These are phyloP conservation scores for Caenorhabditis macrosperma DNA, from an alignment of 2,888 invertebrate genomes.

Conservation along the genomic window DNA sequence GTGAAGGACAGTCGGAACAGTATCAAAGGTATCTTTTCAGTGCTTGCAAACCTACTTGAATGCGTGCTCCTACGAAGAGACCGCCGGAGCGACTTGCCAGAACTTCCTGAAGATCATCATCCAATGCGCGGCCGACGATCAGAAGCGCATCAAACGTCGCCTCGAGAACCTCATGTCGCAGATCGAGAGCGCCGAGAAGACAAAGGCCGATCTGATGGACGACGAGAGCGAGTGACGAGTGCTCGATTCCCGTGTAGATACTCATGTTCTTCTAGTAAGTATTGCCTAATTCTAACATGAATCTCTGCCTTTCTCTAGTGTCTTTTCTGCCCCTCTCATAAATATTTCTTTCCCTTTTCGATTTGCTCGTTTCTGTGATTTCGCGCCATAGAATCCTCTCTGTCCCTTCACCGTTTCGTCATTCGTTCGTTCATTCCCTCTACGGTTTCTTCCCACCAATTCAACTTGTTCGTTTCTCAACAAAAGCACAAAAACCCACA, in stretches of 20 bases:
- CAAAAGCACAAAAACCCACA: slow-evolving; percentile 21
- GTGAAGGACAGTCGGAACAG: background rate
- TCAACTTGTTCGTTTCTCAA: slow-evolving; percentile 37
- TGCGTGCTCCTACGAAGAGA: slow-evolving; percentile 58
- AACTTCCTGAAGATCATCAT: slow-evolving; percentile 60
- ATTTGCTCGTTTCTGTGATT: slow-evolving; percentile 36
- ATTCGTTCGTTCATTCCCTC: slow-evolving; percentile 50
- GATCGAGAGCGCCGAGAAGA: slow-evolving; percentile 55
- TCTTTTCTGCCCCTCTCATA: background rate
- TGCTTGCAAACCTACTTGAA: slow-evolving; percentile 59
- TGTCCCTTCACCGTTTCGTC: slow-evolving; percentile 17
- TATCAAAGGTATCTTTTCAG: slow-evolving; percentile 24
- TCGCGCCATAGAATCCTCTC: slow-evolving; percentile 18
- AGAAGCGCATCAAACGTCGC: slow-evolving; percentile 60
- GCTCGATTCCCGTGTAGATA: slow-evolving; percentile 25
- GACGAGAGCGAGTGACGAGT: slow-evolving; percentile 46
- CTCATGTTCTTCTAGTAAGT: slow-evolving; percentile 38
- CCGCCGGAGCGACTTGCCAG: slow-evolving; percentile 44
- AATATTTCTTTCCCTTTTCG: slow-evolving; percentile 4
- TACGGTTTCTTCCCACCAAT: slow-evolving; percentile 34
- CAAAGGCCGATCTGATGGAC: slow-evolving; percentile 53
- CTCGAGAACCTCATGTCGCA: slow-evolving; percentile 53
- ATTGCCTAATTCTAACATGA: slow-evolving; percentile 46
- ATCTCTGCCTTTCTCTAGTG: slow-evolving; percentile 43
- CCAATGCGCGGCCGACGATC: slow-evolving; percentile 58